Conservation (phyloP, 2,797 vertebrate species). For the Naso thynnoides region DNA sequence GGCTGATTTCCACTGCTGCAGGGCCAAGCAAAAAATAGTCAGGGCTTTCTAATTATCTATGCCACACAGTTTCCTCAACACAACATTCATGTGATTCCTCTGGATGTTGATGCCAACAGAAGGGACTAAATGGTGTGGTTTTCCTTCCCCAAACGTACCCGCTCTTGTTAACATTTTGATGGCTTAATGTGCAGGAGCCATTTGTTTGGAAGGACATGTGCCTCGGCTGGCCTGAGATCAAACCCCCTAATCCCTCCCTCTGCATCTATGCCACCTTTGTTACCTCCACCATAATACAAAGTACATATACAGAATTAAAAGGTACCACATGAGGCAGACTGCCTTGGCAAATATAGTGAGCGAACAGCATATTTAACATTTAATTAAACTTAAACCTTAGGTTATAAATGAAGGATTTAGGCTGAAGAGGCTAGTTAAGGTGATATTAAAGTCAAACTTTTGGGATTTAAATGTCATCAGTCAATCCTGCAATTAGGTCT, state of each 20-base stretch:
- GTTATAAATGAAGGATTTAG: background rate
- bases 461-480: background rate
- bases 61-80: slow-evolving; percentile 66
- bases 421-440: background rate
- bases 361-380: background rate
- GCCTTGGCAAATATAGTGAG: slow-evolving; percentile 23
- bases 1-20: slow-evolving; percentile 62
- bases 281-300: slow-evolving; percentile 34
- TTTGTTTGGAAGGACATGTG: slow-evolving; percentile 64
- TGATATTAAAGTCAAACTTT: background rate
- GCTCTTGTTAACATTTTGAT: slow-evolving; percentile 68
- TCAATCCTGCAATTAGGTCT: background rate
- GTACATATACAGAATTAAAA: slow-evolving; percentile 30
- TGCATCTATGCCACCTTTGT: slow-evolving; percentile 57
- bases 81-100: slow-evolving; percentile 69
- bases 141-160: slow-evolving; percentile 59
- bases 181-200: slow-evolving; percentile 68
- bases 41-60: slow-evolving; percentile 74
- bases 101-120: slow-evolving; percentile 51
- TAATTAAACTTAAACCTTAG: background rate
- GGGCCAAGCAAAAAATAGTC: slow-evolving; percentile 62
- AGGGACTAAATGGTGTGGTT: slow-evolving; percentile 52
- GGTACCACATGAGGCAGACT: slow-evolving; percentile 17
- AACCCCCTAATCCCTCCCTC: slow-evolving; percentile 36
- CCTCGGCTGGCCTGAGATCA: slow-evolving; percentile 58